A percentile compares a stretch with the other conserved stretches of the same genome.
phyloP scores from a whole-genome alignment of 2,113 vertebrate genomes.

The Pan paniscus region DNA sequence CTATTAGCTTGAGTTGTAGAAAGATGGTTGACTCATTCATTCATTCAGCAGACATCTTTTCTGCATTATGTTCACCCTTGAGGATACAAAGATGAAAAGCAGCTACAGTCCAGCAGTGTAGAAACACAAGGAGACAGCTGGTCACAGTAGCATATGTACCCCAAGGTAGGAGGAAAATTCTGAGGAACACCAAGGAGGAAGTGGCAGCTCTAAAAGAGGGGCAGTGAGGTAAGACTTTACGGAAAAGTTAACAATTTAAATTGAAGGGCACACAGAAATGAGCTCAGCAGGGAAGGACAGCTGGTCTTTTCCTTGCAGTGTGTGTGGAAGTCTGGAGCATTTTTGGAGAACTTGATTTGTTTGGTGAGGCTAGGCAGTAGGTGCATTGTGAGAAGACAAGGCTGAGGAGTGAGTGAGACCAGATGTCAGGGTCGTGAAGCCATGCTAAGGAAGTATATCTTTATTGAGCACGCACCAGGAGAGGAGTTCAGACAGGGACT shows the following conservation, averaged over 20 bases:
- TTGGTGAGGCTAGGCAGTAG: neutral
- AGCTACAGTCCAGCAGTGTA: neutral
- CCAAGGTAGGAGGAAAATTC: neutral
- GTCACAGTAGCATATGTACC: neutral
- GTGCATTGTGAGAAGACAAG: neutral
- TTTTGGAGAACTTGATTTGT: neutral
- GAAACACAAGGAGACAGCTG: neutral
- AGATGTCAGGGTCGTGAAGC: neutral
- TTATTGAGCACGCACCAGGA: neutral
- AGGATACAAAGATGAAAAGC: neutral
- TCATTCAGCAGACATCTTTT: neutral
- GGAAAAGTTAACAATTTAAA: neutral
- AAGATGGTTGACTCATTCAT: neutral
- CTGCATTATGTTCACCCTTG: neutral
- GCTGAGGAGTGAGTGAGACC: neutral
- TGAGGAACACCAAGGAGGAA: neutral
- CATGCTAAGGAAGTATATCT: neutral
- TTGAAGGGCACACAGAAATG: neutral
- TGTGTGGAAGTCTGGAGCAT: neutral
- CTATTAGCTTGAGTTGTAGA: neutral
- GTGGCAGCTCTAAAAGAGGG: neutral
- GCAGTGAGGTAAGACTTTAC: neutral
- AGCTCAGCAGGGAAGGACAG: neutral
- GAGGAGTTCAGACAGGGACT: neutral
- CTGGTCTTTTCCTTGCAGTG: neutral